Conservation (phyloP, 2,888 invertebrate species). For the Zaprionus obscuricornis region DNA sequence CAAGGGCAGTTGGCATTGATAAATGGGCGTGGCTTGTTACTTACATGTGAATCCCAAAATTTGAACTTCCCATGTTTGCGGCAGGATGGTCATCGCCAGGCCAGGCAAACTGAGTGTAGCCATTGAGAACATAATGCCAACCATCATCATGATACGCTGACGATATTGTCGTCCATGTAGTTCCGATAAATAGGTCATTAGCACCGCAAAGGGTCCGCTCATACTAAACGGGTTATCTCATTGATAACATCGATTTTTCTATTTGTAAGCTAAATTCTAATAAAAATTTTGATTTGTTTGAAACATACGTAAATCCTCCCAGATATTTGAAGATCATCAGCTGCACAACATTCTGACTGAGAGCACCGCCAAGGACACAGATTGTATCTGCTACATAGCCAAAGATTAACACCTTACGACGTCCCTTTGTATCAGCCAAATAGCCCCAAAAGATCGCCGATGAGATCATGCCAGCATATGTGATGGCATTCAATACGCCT, state of each 20-base stretch:
- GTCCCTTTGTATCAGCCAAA: slow-evolving; percentile 89
- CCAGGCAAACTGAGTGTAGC: slow-evolving; percentile 87
- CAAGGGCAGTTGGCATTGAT: slow-evolving; percentile 11
- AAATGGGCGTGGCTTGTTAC: slow-evolving; percentile 27
- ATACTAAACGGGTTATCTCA: too few species aligned
- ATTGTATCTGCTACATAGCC: slow-evolving; percentile 87
- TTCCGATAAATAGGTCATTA: slow-evolving; percentile 89
- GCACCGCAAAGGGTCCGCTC: slow-evolving; percentile 89
- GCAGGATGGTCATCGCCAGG: slow-evolving; percentile 89
- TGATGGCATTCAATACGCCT: slow-evolving; percentile 88
- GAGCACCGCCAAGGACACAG: slow-evolving; percentile 86
- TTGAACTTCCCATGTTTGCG: slow-evolving; percentile 85
- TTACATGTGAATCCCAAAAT: slow-evolving; percentile 81
- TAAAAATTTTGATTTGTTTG: slow-evolving; percentile 5
- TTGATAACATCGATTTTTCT: too few species aligned
- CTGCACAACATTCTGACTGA: slow-evolving; percentile 87
- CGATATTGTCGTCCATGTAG: slow-evolving; percentile 88
- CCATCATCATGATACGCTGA: slow-evolving; percentile 86
- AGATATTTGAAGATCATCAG: slow-evolving; percentile 88
- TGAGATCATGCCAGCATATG: slow-evolving; percentile 87
- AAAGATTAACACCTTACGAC: slow-evolving; percentile 87
- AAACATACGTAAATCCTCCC: slow-evolving; percentile 89
- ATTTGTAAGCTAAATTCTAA: too few species aligned
- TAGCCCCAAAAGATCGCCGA: slow-evolving; percentile 90
- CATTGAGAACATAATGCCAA: slow-evolving; percentile 87